Evolutionary conservation across 2,888 invertebrate genomes (phyloP).

Genomic region (Lordiphosa andalusiaca): DNA sequence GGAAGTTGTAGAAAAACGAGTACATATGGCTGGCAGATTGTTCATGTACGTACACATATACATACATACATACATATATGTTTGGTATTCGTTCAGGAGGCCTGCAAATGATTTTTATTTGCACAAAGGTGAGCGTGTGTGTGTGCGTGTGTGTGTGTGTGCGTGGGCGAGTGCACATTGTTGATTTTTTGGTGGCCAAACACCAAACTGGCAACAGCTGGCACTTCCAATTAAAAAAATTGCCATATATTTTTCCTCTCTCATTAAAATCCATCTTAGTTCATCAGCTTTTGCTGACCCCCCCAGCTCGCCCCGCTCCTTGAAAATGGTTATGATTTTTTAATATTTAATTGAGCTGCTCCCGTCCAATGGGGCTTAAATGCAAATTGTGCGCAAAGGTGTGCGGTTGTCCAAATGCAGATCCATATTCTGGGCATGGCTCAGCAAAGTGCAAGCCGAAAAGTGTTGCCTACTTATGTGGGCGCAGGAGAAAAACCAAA

Average conservation of each 20-base stretch:
- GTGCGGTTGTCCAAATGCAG: slow-evolving; percentile 58
- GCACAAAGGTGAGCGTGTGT: slow-evolving; percentile 23
- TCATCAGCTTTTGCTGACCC: slow-evolving; percentile 3
- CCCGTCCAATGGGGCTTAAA: slow-evolving; percentile 63
- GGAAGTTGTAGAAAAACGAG: slow-evolving; percentile 39
- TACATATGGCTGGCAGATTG: slow-evolving; percentile 12
- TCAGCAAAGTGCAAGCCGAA: slow-evolving; percentile 28
- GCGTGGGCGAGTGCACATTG: slow-evolving; percentile 50
- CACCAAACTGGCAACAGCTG: slow-evolving; percentile 56
- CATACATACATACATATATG: slow-evolving; percentile 1
- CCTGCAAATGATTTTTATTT: slow-evolving; percentile 51
- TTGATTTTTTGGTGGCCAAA: slow-evolving; percentile 68
- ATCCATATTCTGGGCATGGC: background rate
- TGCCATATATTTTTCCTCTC: slow-evolving; percentile 4
- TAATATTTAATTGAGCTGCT: slow-evolving; percentile 72
- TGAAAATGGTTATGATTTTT: slow-evolving; percentile 60
- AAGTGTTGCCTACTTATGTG: slow-evolving; percentile 39
- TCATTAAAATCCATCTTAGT: slow-evolving; percentile 29
- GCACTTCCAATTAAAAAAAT: slow-evolving; percentile 37
- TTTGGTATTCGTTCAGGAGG: slow-evolving; percentile 16
- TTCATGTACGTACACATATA: background rate
- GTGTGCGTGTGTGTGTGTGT: slow-evolving; percentile 12
- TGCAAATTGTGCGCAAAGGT: slow-evolving; percentile 72
- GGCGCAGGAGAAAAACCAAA: slow-evolving; percentile 4
- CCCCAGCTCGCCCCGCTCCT: background rate